A percentile compares a stretch with the other conserved stretches of the same genome.
Evolutionary conservation across 2,113 vertebrate genomes (phyloP).

Genomic region (Orycteropus afer): DNA sequence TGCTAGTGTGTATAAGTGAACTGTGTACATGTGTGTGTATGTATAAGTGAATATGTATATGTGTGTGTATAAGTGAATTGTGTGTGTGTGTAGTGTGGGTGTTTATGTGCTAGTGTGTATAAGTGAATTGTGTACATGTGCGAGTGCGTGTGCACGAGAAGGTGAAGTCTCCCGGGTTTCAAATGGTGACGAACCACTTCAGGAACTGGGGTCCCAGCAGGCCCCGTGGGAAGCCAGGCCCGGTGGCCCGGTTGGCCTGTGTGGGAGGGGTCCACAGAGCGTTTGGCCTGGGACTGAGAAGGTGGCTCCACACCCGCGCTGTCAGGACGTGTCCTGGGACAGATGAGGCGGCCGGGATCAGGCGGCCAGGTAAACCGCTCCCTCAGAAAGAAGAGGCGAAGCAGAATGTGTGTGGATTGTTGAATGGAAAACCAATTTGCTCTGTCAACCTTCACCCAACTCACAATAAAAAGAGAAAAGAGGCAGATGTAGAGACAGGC

Average conservation of each 20-base stretch:
- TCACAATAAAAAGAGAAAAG: too few relatives aligned
- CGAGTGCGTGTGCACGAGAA: background rate
- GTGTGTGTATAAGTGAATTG: too few relatives aligned
- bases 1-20: background rate
- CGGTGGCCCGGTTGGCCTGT: rapidly evolving
- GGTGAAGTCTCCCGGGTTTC: background rate
- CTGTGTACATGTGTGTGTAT: too few relatives aligned
- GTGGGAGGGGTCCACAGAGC: rapidly evolving
- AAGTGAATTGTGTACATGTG: too few relatives aligned
- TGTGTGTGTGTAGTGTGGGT: too few relatives aligned
- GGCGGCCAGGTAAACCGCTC: too few relatives aligned
- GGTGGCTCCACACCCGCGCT: rapidly evolving
- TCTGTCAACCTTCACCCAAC: too few relatives aligned
- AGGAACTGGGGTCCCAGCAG: background rate
- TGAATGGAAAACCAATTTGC: too few relatives aligned
- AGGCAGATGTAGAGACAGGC: rapidly evolving
- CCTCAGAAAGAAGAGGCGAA: background rate
- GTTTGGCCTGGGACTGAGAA: rapidly evolving
- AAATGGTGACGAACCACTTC: background rate
- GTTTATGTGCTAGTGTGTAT: too few relatives aligned
- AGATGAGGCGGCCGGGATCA: rapidly evolving
- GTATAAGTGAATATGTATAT: too few relatives aligned
- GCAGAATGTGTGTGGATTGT: too few relatives aligned
- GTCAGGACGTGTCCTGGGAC: background rate
- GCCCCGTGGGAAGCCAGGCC: background rate